Evolutionary conservation across 2,797 vertebrate genomes (phyloP), one percentile per base, ranked within the genome.

Genomic region (Telmatherina bonti): DNA sequence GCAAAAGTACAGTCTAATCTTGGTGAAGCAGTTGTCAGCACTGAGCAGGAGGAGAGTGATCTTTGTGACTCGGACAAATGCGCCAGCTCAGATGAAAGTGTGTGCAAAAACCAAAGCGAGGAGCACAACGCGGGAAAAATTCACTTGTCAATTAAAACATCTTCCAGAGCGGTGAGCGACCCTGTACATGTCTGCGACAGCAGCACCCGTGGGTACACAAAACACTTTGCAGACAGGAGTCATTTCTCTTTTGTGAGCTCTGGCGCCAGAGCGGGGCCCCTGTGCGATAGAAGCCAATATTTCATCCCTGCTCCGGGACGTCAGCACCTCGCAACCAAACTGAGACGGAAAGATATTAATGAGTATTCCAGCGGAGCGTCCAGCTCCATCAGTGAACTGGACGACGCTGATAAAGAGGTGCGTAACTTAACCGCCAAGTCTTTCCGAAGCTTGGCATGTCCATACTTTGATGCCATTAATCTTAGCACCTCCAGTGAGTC

Each of bases 381-480:
- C 85, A 98, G 98, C 70, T 98, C 96, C 5, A 95, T 98, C 62
- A 99, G 98, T 38, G 98, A 99, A 79, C 92, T 98, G 89, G 98
- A 99, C 62, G 98, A 99, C 67, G 97, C 98, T 0, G 98, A 99
- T 91, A 97, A 98, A 73, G 98, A 99, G 89, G 98, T 99, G 90
- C 95, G 97, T 60, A 98, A 93, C 92, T 93, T 99, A 85, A 99
- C 97, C 4, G 95, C 97, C 59, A 94, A 96, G 69, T 96, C 97
- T 64, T 99, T 99, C 93, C 94, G 97, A 55, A 99, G 98, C 89
- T 92, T 99, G 45, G 98, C 97, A 5, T 98, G 96, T 84, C 97
- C 97, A 2, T 98, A 96, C 90, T 96, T 98, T 54, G 97, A 99
- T 86, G 95, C 97, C 24, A 95, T 97, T 58, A 94, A 94, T 88